These are phyloP conservation scores for Galeopterus variegatus DNA, from an alignment of 2,113 vertebrate genomes.

Conservation along the genomic window DNA sequence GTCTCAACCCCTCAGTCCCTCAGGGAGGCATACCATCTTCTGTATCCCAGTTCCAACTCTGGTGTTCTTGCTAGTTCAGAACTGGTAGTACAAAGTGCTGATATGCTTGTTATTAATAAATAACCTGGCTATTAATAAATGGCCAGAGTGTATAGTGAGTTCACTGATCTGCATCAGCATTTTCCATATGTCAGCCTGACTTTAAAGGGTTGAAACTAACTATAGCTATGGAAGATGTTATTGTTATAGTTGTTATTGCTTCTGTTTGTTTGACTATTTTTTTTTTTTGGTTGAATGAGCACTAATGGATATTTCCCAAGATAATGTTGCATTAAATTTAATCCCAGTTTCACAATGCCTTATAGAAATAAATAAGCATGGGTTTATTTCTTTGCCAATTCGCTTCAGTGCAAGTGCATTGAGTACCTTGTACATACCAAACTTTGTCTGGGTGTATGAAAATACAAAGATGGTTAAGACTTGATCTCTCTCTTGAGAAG, in stretches of 20 bases:
- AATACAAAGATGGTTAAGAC: not conserved
- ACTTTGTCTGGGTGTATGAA: not conserved
- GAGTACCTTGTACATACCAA: not conserved
- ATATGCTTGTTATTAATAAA: not conserved
- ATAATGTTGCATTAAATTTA: conserved; percentile 16
- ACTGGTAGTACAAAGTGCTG: not conserved
- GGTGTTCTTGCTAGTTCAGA: conserved; percentile 5
- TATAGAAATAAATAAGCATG: not conserved
- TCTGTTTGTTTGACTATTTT: not conserved
- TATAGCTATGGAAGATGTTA: not conserved
- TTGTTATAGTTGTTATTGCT: not conserved
- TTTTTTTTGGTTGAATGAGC: not conserved
- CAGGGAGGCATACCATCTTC: not conserved
- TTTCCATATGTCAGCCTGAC: not conserved
- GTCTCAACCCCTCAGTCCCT: not conserved
- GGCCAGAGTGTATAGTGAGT: not conserved
- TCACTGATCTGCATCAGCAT: not conserved
- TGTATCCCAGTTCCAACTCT: not conserved
- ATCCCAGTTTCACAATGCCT: not conserved
- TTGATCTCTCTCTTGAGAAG: not conserved
- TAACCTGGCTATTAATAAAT: not conserved
- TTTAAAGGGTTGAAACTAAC: not conserved
- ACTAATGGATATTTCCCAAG: not conserved
- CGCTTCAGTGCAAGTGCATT: not conserved
- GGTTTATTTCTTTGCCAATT: conserved; percentile 14